phyloP scores from a whole-genome alignment of 1,140 invertebrate species.

The Cotesia chilonis region DNA sequence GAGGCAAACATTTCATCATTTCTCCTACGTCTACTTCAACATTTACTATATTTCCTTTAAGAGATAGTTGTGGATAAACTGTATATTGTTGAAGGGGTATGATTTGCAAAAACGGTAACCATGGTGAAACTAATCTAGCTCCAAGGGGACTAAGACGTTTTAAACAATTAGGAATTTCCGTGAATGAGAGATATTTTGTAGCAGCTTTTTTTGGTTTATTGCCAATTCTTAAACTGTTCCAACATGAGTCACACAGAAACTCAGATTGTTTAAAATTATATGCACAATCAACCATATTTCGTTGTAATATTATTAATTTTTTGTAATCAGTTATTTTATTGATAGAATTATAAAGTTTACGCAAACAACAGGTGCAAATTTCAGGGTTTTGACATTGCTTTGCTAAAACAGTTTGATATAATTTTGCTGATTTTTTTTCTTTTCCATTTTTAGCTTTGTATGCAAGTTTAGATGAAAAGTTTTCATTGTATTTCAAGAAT shows the following conservation, averaged over 20 bases:
- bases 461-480: no score
- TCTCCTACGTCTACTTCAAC: slow-evolving; percentile 17
- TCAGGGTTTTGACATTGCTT: background rate
- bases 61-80: slow-evolving; percentile 29
- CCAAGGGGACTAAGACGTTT: slow-evolving; percentile 8
- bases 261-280: slow-evolving; percentile 12
- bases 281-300: background rate
- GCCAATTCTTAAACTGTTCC: background rate
- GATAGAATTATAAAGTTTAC: slow-evolving; percentile 7
- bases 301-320: background rate
- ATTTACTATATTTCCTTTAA: slow-evolving; percentile 30
- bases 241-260: background rate
- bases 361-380: slow-evolving; percentile 12
- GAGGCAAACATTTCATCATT: slow-evolving; percentile 22
- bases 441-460: no score
- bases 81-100: slow-evolving; percentile 7
- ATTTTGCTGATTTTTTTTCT: no score
- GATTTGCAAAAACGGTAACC: slow-evolving; percentile 3
- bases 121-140: slow-evolving; percentile 17
- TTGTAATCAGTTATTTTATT: background rate
- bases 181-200: slow-evolving; percentile 2
- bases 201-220: slow-evolving; percentile 1
- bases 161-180: background rate
- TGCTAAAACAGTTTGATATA: background rate
- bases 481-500: no score